phyloP scores from a whole-genome alignment of 2,113 vertebrate genomes.

The Cheirogaleus medius region DNA sequence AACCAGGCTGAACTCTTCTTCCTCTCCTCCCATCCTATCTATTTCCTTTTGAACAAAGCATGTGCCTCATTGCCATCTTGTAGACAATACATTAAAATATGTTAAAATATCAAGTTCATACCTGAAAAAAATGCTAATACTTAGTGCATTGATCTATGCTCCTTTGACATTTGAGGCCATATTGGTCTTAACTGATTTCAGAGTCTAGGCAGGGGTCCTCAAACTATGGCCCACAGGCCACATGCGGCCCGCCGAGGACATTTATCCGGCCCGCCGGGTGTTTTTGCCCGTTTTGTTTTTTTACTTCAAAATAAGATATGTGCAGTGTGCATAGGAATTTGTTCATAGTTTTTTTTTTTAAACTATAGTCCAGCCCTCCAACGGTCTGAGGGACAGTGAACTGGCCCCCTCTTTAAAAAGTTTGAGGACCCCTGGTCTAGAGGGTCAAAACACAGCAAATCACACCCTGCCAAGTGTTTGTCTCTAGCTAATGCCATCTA shows the following conservation, averaged over 20 bases:
- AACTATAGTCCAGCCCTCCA: too few relatives aligned
- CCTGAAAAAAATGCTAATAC: not conserved
- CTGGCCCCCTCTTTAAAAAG: too few relatives aligned
- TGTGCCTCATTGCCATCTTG: not conserved
- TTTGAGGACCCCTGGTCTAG: too few relatives aligned
- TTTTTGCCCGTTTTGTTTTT: too few relatives aligned
- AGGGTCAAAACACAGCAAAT: not conserved
- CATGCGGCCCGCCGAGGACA: too few relatives aligned
- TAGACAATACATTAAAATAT: not conserved
- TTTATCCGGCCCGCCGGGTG: too few relatives aligned
- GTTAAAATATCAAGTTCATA: not conserved
- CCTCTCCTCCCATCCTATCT: not conserved
- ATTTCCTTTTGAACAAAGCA: not conserved
- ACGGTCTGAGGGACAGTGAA: too few relatives aligned
- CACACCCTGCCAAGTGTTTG: not conserved
- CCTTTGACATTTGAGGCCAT: not conserved
- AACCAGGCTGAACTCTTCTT: not conserved
- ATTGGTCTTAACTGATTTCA: not conserved
- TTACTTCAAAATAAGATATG: too few relatives aligned
- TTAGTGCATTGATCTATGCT: not conserved
- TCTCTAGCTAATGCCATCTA: not conserved
- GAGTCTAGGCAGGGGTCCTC: too few relatives aligned
- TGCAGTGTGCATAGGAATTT: too few relatives aligned
- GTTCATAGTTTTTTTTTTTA: too few relatives aligned
- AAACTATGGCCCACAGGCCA: too few relatives aligned